Evolutionary conservation across 23 tunicate species (phyloP), one percentile per base, ranked within the genome.

Genomic region (Trididemnum clinides): DNA sequence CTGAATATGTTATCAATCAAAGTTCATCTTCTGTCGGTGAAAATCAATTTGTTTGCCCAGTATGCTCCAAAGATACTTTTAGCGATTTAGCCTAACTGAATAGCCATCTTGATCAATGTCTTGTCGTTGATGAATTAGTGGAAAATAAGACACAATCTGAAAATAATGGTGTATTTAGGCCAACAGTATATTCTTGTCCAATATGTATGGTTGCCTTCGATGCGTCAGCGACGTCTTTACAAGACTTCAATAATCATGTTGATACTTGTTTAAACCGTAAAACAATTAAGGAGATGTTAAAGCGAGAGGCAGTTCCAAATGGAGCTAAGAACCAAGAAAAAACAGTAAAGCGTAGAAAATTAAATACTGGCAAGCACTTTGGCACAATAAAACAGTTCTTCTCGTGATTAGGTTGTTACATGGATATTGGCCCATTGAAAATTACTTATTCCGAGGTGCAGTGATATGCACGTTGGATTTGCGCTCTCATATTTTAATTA

Each of bases 231-330:
- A 82, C 90, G 0, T 33, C 88, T 4, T 77, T 92, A 10, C 23
- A 74, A 0, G 33, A 72, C 39, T 87, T 92, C 51, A 92, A 92
- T 64, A 27, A 28, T 26, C 97, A 92, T 59, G 80, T 92, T 5
- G 97, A 92, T 49, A 51, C 90, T 0, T 94, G 98, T 71, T 57
- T 94, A 31, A 94, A 82, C 64, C 85, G 92, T 2, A 37, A 75
- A 59, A 50, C 80, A 18, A 89, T 94, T 30, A 75, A 58, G 1
- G 84, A 89, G 0, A 66, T 94, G 27, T 54, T 94, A 34, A 54
- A 70, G 59, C 37, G 29, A 2, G 91, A 87, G 2, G 19, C 71
- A 26, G 38, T 20, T 25, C 18, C 80, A 18, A 38, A 26, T 10
- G 54, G 31, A 39, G 36, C 21, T n/a, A 31, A 6, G 39, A 71